Evolutionary conservation across 2,113 vertebrate species (phyloP).

Genomic region (Megaceryle maxima): DNA sequence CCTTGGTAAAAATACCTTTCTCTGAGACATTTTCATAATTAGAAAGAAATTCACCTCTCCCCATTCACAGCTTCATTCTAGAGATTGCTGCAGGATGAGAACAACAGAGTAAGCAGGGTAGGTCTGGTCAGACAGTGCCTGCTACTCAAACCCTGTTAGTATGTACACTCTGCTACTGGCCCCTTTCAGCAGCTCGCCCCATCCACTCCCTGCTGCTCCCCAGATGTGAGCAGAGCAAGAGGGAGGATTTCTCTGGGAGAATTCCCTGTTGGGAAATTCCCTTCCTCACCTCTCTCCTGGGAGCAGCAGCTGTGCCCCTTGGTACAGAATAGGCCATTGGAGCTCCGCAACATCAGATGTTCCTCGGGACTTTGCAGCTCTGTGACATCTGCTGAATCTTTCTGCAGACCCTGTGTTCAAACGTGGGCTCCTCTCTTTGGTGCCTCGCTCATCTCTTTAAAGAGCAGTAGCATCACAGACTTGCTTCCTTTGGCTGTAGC

Average conservation of each 20-base stretch:
- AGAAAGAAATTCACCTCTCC: constrained; percentile 32
- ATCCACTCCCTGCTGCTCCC: not conserved
- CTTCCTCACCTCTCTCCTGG: not conserved
- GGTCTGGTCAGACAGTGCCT: not conserved
- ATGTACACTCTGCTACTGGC: not conserved
- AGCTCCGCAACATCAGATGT: not conserved
- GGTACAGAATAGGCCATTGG: not conserved
- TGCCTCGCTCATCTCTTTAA: not conserved
- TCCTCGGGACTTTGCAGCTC: not conserved
- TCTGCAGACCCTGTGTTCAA: not conserved
- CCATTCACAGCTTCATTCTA: not conserved
- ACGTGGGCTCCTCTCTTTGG: not conserved
- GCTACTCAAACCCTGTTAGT: not conserved
- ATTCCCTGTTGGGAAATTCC: not conserved
- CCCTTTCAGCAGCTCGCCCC: not conserved
- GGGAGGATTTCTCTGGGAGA: not conserved
- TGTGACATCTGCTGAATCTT: not conserved
- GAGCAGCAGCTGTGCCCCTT: not conserved
- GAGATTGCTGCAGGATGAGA: constrained; percentile 8
- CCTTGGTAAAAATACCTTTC: constrained; percentile 47
- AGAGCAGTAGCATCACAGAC: not conserved
- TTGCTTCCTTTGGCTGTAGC: not conserved
- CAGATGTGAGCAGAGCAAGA: not conserved
- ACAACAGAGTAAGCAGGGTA: not conserved
- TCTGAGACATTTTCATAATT: constrained; percentile 36